Evolutionary conservation across 2,797 vertebrate genomes (phyloP).

Genomic region (Sparus aurata): DNA sequence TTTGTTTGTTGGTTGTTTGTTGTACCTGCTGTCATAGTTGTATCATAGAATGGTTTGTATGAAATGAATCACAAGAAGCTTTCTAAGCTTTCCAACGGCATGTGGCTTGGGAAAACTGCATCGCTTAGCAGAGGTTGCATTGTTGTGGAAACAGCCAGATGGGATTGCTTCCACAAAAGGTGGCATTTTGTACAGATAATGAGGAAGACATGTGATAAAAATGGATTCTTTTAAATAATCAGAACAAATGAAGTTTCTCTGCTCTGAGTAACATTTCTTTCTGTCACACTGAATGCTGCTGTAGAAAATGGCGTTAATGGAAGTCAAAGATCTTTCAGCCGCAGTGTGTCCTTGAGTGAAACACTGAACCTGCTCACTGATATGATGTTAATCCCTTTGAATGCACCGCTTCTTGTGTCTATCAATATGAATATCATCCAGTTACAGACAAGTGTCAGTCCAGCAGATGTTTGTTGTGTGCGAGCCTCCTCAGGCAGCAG

Average conservation of each 20-base stretch:
- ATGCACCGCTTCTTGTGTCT: not conserved
- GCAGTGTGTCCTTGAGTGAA: constrained; percentile 22
- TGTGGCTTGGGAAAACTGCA: no score
- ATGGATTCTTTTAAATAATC: not conserved
- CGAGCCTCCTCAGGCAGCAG: constrained; percentile 2
- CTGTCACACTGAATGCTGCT: not conserved
- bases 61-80: no score
- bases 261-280: not conserved
- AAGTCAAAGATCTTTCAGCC: constrained; percentile 9
- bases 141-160: no score
- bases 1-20: no score
- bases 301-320: not conserved
- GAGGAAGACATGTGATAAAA: not conserved
- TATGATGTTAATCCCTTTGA: constrained; percentile 3
- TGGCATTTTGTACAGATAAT: no score
- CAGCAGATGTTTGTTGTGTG: constrained; percentile 14
- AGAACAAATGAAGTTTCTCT: not conserved
- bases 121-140: no score
- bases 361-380: constrained; percentile 13
- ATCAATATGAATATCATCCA: constrained; percentile 14
- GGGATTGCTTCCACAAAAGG: no score
- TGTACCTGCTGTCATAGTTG: no score
- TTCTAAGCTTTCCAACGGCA: no score
- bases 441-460: constrained; percentile 1
- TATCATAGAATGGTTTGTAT: no score